Base-by-base conservation (phyloP, 2,113 vertebrate genomes). In the Scytalopus superciliaris region DNA sequence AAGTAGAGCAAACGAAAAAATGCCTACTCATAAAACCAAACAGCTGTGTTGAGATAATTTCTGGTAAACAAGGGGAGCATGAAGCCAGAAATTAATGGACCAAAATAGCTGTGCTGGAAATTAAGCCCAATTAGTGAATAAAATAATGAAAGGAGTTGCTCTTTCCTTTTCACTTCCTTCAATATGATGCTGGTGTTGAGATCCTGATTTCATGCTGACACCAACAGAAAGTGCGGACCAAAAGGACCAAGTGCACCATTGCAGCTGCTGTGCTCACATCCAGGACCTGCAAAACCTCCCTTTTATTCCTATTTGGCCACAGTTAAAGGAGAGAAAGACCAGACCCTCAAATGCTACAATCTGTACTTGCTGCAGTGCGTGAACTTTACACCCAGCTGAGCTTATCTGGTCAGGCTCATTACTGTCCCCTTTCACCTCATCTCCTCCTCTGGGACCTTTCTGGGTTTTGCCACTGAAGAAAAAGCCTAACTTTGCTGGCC, bases 1-100 rank as follows among this genome's bases (percentile, higher is more conserved):
- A 87, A 75, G 31, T 24, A 82, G 30, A 44, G 27, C 73, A 68
- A 95, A 82, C 35, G 33, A 67, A 84, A 93, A 87, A 91, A 55
- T 70, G 33, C n/a, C 27, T 67, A 40, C 40, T 87, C 47, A 60
- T 39, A 92, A 87, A 89, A 75, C 5, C 72, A 72, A 84, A 59
- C 44, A 92, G 47, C 68, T 91, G 56, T 37, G 22, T 25, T 94
- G 52, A 92, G 73, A 72, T 60, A 59, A 87, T 89, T 90, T 91
- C 87, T 89, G 44, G 60, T 56, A 94, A 91, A 90, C 64, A 84
- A 91, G 44, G 31, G 30, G 14, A 84, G 17, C 35, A 56, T 4
- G 30, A 93, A 94, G 45, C 35, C 60, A 81, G 52, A 87, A 94
- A 84, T 84, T 70, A 92, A 91, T 60, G 35, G 60, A 83, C 30